These are phyloP conservation scores for Phyllostomus discolor DNA, from an alignment of 2,113 vertebrate species.

Conservation along the genomic window DNA sequence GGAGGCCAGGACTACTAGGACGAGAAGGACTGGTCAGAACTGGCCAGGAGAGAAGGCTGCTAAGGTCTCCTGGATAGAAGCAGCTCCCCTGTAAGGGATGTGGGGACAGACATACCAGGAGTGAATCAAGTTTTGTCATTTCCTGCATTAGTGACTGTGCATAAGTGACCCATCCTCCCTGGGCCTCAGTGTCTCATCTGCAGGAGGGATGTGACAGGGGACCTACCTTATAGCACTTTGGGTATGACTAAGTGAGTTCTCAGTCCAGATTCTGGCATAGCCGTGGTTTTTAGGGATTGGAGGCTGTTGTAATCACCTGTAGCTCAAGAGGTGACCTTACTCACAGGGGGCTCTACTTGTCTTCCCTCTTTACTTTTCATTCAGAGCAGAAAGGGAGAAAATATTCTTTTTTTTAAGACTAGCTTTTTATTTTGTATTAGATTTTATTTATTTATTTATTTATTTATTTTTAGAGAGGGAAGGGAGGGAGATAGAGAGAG, in stretches of 20 bases:
- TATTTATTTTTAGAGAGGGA: no score
- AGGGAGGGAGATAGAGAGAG: no score
- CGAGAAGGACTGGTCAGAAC: neutral
- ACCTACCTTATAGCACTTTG: neutral
- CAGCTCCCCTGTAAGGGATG: neutral
- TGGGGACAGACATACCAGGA: neutral
- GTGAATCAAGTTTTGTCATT: neutral
- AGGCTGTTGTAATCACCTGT: neutral
- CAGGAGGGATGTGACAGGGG: neutral
- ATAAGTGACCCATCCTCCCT: neutral
- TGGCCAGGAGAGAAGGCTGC: neutral
- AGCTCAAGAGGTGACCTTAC: neutral
- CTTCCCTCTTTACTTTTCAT: neutral
- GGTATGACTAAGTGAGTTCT: neutral
- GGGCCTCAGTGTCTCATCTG: neutral
- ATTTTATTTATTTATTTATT: no score
- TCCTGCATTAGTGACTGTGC: neutral
- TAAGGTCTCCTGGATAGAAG: neutral
- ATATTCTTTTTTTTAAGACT: no score
- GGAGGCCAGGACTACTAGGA: neutral
- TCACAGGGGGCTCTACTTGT: neutral
- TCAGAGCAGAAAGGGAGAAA: neutral
- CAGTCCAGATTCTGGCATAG: neutral
- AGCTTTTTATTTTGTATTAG: no score
- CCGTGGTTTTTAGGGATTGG: neutral